These are phyloP conservation scores for Kryptopterus vitreolus DNA, from an alignment of 2,797 vertebrate genomes.

Conservation along the genomic window DNA sequence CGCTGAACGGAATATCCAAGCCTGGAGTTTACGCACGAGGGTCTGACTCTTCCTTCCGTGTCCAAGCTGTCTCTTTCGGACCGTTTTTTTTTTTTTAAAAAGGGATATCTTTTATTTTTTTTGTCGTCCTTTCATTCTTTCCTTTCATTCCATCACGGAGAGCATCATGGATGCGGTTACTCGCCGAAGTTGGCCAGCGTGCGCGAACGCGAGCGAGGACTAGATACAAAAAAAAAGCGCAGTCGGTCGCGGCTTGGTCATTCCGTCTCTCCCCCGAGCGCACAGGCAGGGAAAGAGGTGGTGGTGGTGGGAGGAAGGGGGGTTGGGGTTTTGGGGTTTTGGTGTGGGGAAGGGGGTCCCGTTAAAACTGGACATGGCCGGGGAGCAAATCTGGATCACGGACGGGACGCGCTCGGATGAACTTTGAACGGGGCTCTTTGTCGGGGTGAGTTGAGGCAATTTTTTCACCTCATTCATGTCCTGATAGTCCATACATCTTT, in stretches of 20 bases:
- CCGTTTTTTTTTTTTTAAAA: neutral
- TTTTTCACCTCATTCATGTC: too few relatives aligned
- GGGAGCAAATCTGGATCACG: conserved; percentile 51
- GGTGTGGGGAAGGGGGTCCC: neutral
- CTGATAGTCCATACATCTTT: neutral
- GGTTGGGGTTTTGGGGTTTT: too few relatives aligned
- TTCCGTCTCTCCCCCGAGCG: too few relatives aligned
- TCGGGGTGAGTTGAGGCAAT: conserved; percentile 68
- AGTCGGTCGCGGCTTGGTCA: neutral
- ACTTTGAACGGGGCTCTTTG: conserved; percentile 67
- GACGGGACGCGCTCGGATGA: conserved; percentile 68
- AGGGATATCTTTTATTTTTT: neutral
- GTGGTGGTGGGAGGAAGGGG: too few relatives aligned
- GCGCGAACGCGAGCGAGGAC: conserved; percentile 55
- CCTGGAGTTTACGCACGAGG: neutral
- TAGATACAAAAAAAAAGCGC: conserved; percentile 40
- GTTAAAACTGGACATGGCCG: conserved; percentile 28
- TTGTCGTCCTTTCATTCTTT: neutral
- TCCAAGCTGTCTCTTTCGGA: neutral
- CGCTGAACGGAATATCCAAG: conserved; percentile 65
- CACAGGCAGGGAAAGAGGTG: too few relatives aligned
- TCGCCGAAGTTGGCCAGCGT: conserved; percentile 68
- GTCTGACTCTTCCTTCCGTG: neutral
- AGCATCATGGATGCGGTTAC: conserved; percentile 50
- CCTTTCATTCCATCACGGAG: conserved; percentile 30